Conservation (phyloP, 2,888 invertebrate species). For the Amaurobius ferox region DNA sequence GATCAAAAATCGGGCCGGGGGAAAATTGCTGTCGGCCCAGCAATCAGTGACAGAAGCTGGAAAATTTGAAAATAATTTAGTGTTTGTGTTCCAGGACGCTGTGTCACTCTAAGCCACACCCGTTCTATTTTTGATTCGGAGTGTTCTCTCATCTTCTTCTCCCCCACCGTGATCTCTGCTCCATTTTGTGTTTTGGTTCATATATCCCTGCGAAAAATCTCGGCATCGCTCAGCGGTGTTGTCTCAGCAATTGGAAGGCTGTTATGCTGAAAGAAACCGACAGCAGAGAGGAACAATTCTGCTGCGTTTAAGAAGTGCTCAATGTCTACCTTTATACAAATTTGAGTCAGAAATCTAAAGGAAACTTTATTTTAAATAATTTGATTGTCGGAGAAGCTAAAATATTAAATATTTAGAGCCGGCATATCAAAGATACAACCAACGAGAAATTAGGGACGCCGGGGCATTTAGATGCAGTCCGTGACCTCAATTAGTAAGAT, state of each 20-base stretch:
- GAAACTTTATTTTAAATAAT: too few relatives aligned
- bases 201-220: conserved; percentile 20
- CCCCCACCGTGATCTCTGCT: conserved; percentile 10
- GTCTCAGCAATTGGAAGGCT: neutral
- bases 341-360: too few relatives aligned
- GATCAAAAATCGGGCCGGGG: conserved; percentile 64
- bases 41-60: conserved; percentile 59
- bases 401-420: too few relatives aligned
- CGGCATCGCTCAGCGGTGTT: neutral
- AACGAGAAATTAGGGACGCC: too few relatives aligned
- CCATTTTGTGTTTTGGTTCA: neutral
- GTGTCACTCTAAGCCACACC: conserved; percentile 44
- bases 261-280: conserved; percentile 7
- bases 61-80: conserved; percentile 71
- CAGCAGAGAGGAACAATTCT: too few relatives aligned
- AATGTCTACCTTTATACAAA: too few relatives aligned
- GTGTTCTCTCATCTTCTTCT: conserved; percentile 2
- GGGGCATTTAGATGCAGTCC: too few relatives aligned
- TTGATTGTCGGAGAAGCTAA: too few relatives aligned
- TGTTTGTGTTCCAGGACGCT: conserved; percentile 43
- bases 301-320: too few relatives aligned
- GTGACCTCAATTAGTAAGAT: too few relatives aligned
- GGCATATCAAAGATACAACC: too few relatives aligned
- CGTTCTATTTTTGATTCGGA: conserved; percentile 16
- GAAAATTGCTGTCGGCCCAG: conserved; percentile 60